Conservation (phyloP, 2,888 invertebrate species). For the Empis stercorea region DNA sequence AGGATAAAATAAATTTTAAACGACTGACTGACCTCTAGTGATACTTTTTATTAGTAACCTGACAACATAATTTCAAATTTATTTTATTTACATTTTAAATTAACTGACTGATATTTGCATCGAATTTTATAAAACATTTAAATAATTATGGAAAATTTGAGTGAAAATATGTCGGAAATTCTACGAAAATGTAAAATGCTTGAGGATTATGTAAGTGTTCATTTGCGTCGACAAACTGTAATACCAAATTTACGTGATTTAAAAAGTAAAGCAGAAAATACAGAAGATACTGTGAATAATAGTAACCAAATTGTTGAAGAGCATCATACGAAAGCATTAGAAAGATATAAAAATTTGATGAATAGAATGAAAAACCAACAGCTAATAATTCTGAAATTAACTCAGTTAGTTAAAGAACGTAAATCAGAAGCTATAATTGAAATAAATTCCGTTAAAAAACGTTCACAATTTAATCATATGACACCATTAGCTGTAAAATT, state of each 20-base stretch:
- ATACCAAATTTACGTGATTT: not conserved
- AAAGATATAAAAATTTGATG: not conserved
- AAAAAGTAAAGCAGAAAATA: slow-evolving; percentile 3
- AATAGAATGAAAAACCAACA: slow-evolving; percentile 2
- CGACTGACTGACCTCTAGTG: too few relatives aligned
- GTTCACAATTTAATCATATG: not conserved
- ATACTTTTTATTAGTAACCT: too few relatives aligned
- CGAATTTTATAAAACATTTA: too few relatives aligned
- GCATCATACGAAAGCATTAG: not conserved
- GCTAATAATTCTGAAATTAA: not conserved
- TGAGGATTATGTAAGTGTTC: not conserved
- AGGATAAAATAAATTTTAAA: too few relatives aligned
- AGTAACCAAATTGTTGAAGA: not conserved
- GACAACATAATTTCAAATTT: too few relatives aligned
- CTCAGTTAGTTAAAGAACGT: slow-evolving; percentile 1
- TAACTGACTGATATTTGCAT: too few relatives aligned
- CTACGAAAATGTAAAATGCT: not conserved
- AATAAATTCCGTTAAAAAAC: not conserved
- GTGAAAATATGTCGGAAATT: not conserved
- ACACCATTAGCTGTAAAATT: not conserved
- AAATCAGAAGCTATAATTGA: not conserved
- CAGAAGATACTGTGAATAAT: not conserved
- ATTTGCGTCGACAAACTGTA: not conserved
- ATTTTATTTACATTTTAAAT: too few relatives aligned
- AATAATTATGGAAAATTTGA: not conserved